Evolutionary conservation across 92 coral and sea anemone genomes (phyloP), one percentile per base, ranked within the genome.

Genomic region (Montipora capitata): DNA sequence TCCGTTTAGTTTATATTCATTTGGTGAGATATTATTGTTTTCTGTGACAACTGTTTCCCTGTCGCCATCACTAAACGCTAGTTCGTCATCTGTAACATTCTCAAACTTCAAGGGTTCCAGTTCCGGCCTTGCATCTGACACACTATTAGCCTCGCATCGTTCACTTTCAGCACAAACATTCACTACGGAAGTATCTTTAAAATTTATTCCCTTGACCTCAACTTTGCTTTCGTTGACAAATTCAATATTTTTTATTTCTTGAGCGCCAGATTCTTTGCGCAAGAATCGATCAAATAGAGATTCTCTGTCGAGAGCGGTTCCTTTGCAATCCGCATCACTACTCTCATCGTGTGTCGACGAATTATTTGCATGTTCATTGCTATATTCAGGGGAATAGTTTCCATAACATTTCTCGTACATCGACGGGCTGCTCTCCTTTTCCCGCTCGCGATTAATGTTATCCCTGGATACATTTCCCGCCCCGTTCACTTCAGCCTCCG

Each of bases 321-420:
- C 76, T 44, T 76, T 78, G 75, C 76, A 84, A 42, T 81, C 91
- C 20, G 40, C 80, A 61, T 84, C 93, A 35, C 71, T 91, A n/a
- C 58, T 68, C 7, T 83, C 83, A 68, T 87, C 90, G 12, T 73
- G 92, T 11, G 84, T 76, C 14, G 73, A 67, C 51, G 62, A 81
- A 59, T 89, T 89, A 13, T 79, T 76, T 41, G 74, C 17, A 15
- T 78, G 77, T 48, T 94, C 92, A 52, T 79, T 72, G 44, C 85
- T 72, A 61, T 85, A 63, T 39, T 85, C 92, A 11, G 94, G 92
- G 16, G 96, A 88, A 44, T 62, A 83, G 45, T 77, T 72, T 9
- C 98, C 98, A 62, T 95, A 95, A 54, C 96, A 94, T 76, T 87
- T 89, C 52, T 95, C 96, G 77, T 93, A 95, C 98, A 95, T 93